Evolutionary conservation across 2,113 vertebrate genomes (phyloP).

Genomic region (Myocastor coypus): DNA sequence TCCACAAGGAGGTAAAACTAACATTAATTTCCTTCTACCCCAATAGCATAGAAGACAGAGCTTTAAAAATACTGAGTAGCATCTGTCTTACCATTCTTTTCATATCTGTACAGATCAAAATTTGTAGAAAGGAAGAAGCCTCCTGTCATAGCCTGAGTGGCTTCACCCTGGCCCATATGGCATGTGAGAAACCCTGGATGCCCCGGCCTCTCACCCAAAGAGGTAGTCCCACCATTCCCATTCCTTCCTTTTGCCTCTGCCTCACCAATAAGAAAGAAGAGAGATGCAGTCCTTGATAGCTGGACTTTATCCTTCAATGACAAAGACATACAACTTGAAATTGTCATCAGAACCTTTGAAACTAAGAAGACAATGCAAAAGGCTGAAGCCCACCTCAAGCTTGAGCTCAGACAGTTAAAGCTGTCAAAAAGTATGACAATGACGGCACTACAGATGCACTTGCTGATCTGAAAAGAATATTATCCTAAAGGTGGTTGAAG

Average conservation of each 20-base stretch:
- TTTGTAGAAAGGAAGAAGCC: not conserved
- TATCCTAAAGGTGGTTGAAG: not conserved
- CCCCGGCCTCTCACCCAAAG: not conserved
- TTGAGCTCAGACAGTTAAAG: not conserved
- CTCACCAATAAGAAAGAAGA: not conserved
- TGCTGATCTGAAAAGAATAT: not conserved
- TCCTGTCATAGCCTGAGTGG: not conserved
- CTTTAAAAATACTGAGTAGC: not conserved
- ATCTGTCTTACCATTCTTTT: conserved; percentile 1
- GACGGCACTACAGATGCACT: not conserved
- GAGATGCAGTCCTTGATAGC: not conserved
- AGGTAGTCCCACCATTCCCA: not conserved
- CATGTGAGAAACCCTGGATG: no score
- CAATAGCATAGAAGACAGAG: conserved; percentile 15
- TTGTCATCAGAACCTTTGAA: not conserved
- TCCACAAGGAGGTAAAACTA: conserved; percentile 56
- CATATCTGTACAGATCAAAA: not conserved
- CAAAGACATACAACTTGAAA: not conserved
- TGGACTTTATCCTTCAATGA: not conserved
- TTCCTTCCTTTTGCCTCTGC: not conserved
- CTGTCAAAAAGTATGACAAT: not conserved
- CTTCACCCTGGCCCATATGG: not conserved
- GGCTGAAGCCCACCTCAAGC: not conserved
- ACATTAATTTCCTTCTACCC: conserved; percentile 55
- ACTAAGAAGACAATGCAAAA: not conserved